Evolutionary conservation across 1,140 invertebrate species (phyloP).

Genomic region (Trichoplusia ni): DNA sequence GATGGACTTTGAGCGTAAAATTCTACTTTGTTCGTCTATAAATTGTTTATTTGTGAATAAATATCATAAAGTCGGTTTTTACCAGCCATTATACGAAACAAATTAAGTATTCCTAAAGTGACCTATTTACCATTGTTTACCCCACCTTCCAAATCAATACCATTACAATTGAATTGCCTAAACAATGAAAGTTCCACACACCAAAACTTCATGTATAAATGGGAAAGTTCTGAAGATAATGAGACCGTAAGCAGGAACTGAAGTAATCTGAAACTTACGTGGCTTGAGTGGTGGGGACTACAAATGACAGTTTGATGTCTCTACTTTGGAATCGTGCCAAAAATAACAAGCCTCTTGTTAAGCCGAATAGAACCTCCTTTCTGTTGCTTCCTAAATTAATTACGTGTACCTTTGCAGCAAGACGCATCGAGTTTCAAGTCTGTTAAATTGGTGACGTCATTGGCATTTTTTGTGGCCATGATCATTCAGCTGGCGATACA

Average conservation of each 20-base stretch:
- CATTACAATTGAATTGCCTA: background rate
- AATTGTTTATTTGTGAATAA: no score
- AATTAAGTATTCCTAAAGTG: no score
- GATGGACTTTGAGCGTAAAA: no score
- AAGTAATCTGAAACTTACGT: constrained; percentile 22
- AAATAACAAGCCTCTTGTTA: constrained; percentile 26
- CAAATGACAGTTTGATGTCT: constrained; percentile 28
- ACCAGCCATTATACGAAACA: no score
- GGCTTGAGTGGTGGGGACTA: constrained; percentile 18
- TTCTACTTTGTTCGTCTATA: no score
- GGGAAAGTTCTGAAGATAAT: constrained; percentile 6
- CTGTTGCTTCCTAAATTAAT: constrained; percentile 21
- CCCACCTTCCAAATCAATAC: background rate
- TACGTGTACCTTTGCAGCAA: constrained; percentile 56
- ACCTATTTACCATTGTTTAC: no score
- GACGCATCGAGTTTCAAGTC: constrained; percentile 75
- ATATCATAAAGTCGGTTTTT: no score
- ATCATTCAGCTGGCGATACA: constrained; percentile 71
- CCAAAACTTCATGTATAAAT: background rate
- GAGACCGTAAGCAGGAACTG: constrained; percentile 5
- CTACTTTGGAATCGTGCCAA: constrained; percentile 14
- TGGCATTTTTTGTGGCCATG: constrained; percentile 74
- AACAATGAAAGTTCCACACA: background rate
- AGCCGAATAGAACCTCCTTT: constrained; percentile 9
- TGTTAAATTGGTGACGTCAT: constrained; percentile 63